These are phyloP conservation scores for Sepioteuthis lessoniana DNA, from an alignment of 2,888 invertebrate genomes.

Conservation along the genomic window DNA sequence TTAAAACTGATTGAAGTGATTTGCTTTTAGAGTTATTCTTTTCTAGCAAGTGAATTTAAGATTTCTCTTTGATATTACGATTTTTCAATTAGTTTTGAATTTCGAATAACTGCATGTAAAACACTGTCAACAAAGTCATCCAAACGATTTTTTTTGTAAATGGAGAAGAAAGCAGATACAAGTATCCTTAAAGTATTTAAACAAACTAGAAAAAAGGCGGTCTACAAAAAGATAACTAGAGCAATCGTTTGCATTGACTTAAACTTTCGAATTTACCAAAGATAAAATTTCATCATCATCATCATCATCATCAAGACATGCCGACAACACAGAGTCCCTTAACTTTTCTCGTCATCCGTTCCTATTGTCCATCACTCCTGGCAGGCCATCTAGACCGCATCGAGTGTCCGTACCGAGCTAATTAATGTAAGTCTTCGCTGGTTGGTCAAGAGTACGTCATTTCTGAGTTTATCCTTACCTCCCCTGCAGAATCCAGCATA, in stretches of 20 bases:
- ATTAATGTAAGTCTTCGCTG: too few species aligned
- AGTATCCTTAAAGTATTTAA: not conserved
- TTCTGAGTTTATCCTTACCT: too few species aligned
- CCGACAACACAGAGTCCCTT: too few species aligned
- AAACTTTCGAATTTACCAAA: too few species aligned
- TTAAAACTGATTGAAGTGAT: not conserved
- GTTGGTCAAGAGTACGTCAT: too few species aligned
- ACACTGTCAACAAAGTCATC: not conserved
- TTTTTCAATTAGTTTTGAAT: not conserved
- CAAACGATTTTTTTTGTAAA: not conserved
- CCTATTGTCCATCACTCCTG: too few species aligned
- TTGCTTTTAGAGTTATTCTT: not conserved
- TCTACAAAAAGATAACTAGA: not conserved
- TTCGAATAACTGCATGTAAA: not conserved
- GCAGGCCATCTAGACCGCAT: too few species aligned
- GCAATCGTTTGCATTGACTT: not conserved
- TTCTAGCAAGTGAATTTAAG: not conserved
- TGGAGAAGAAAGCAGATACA: not conserved
- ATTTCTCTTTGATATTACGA: not conserved
- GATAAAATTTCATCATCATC: too few species aligned
- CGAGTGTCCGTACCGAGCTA: too few species aligned
- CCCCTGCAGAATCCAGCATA: too few species aligned
- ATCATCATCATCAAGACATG: too few species aligned
- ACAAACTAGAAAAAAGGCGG: not conserved
- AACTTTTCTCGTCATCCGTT: too few species aligned